These are phyloP conservation scores for Penaeus monodon DNA, from an alignment of 2,888 invertebrate genomes.

Conservation along the genomic window DNA sequence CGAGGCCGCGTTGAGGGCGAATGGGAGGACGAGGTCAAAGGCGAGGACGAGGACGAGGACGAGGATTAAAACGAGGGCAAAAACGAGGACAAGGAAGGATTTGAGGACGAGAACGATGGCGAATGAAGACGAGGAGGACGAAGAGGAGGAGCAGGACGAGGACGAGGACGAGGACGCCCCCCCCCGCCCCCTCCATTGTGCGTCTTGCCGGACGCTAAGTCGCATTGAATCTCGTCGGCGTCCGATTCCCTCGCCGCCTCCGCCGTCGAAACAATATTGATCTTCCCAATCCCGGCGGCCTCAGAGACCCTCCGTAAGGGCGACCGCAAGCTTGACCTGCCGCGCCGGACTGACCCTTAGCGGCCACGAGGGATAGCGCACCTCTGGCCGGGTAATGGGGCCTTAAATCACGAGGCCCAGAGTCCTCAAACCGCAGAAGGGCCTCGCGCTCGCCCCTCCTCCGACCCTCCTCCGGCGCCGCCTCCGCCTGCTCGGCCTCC, in stretches of 20 bases:
- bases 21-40: background rate
- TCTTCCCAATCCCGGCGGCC: constrained; percentile 11
- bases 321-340: constrained; percentile 36
- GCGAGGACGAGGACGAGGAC: background rate
- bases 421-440: constrained; percentile 51
- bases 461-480: background rate
- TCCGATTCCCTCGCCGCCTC: constrained; percentile 7
- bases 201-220: no score
- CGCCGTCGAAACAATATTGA: constrained; percentile 38
- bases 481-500: background rate
- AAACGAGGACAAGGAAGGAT: background rate
- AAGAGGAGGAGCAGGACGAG: background rate
- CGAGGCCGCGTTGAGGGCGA: background rate
- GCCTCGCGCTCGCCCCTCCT: background rate
- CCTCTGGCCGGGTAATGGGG: constrained; percentile 37
- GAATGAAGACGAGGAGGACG: background rate
- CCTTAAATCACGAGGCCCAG: constrained; percentile 49
- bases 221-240: background rate
- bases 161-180: background rate
- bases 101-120: no score
- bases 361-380: constrained; percentile 1
- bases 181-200: no score
- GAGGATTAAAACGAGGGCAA: background rate
- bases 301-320: constrained; percentile 22
- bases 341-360: constrained; percentile 23